Evolutionary conservation across 1,140 invertebrate genomes (phyloP), one percentile per base, ranked within the genome.

Genomic region (Cyrtorhinus lividipennis): DNA sequence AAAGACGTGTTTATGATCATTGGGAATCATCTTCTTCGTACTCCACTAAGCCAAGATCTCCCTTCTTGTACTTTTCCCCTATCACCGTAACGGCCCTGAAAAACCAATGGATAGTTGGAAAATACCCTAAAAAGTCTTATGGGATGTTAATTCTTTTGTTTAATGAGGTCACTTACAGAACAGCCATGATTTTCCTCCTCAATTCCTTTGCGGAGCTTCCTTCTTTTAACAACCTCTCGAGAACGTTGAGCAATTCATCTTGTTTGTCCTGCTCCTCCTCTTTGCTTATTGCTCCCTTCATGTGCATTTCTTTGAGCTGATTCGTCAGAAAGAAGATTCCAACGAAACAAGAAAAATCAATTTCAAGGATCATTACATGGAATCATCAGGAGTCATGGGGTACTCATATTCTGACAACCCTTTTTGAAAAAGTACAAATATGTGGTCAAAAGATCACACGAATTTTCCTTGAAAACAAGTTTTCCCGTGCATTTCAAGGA

Each of bases 251-350:
- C 10, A 53, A 20, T 20, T 53, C 10, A 5, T 53, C 48, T 22
- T 15, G 48, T 53, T 53, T 53, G 10, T 53, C 48, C 20, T 53
- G 48, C 48, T 53, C 48, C 20, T 53, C 48, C 20, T 53, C 48
- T 53, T 53, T 53, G 8, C 10, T 13, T 12, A 53, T 53, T 5
- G 48, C 48, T 22, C 48, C 48, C 10, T 15, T 22, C 20, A 20
- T 13, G 5, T 3, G 10, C 48, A 53, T 53, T 53, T 53, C 48
- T 20, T 53, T 53, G 5, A 53, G 18, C 48, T 38, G 15, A 38
- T 38, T 8, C 5, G 5, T 38, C 30, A 38, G 15, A 8, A 38
- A 38, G 15, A 38, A 38, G 5, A 15, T 38, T 38, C 30, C 30
- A 8, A 38, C n/a, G n/a, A n/a, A n/a, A n/a, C n/a, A n/a, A n/a